phyloP scores from a whole-genome alignment of 2,113 vertebrate species.

The Campylorhamphus procurvoides region DNA sequence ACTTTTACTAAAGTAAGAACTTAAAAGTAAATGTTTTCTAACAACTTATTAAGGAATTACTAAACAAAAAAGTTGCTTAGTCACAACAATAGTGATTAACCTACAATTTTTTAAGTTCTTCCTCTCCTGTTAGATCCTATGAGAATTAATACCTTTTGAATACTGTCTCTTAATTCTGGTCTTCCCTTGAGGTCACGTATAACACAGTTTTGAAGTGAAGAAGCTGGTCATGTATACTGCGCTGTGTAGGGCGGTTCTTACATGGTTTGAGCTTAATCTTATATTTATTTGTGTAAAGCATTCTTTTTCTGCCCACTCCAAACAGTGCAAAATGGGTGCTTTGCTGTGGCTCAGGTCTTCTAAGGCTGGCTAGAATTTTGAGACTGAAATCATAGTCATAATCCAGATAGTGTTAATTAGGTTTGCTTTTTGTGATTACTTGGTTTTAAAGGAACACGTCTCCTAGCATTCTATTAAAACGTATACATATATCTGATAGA shows the following conservation, averaged over 20 bases:
- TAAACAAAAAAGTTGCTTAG: not conserved
- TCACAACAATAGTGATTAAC: not conserved
- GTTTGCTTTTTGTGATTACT: not conserved
- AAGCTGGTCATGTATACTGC: fast-evolving
- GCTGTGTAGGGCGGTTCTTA: not conserved
- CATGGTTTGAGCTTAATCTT: not conserved
- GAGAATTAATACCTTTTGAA: not conserved
- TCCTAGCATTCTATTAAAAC: not conserved
- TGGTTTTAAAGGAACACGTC: not conserved
- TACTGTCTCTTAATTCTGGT: not conserved
- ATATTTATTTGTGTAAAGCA: not conserved
- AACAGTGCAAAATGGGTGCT: not conserved
- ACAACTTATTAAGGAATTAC: not conserved
- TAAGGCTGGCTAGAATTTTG: not conserved
- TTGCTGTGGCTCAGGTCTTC: not conserved
- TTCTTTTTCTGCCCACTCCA: not conserved
- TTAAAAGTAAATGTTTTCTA: not conserved
- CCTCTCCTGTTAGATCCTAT: not conserved
- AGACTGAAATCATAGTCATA: not conserved
- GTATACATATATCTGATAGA: not conserved
- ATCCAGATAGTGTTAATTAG: not conserved
- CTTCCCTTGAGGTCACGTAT: not conserved
- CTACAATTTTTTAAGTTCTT: not conserved
- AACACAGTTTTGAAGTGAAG: not conserved
- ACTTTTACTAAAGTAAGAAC: not conserved